Conservation (phyloP, 2,888 invertebrate species). For the Torymus tubicola region DNA sequence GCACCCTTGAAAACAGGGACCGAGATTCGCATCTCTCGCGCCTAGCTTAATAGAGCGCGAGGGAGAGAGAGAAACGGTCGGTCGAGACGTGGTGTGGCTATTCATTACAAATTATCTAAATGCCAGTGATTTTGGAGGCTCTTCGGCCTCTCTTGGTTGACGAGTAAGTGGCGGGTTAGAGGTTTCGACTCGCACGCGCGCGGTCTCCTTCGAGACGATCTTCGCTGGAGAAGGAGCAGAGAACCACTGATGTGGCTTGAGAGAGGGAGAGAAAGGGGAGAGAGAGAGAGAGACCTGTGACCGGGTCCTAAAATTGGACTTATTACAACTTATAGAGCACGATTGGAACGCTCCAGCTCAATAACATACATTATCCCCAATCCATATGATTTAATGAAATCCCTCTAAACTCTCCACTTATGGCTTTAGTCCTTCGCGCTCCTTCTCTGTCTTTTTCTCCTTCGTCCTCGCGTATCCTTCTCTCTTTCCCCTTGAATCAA, state of each 20-base stretch:
- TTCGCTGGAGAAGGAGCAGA: conserved; percentile 59
- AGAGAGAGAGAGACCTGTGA: conserved; percentile 64
- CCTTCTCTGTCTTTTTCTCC: conserved; percentile 19
- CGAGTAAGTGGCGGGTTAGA: conserved; percentile 76
- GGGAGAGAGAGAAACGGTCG: conserved; percentile 8
- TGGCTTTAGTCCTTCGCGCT: conserved; percentile 71
- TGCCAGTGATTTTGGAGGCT: conserved; percentile 79
- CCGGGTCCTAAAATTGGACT: conserved; percentile 76
- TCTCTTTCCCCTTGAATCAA: conserved; percentile 43
- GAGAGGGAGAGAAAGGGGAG: not conserved
- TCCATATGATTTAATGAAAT: conserved; percentile 77
- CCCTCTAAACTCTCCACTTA: conserved; percentile 77
- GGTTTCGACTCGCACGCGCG: conserved; percentile 64
- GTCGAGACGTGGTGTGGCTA: conserved; percentile 72
- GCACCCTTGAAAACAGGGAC: not conserved
- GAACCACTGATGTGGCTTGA: conserved; percentile 67
- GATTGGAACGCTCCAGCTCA: conserved; percentile 75
- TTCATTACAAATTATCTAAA: conserved; percentile 81
- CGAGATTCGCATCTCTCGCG: conserved; percentile 27
- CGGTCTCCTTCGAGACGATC: conserved; percentile 66
- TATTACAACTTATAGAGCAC: conserved; percentile 77
- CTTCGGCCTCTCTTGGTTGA: conserved; percentile 65
- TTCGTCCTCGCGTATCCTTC: conserved; percentile 41
- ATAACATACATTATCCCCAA: conserved; percentile 77
- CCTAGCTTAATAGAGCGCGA: conserved; percentile 32